Evolutionary conservation across 2,797 vertebrate species (phyloP), one percentile per base, ranked within the genome.

Genomic region (Poecile montanus): DNA sequence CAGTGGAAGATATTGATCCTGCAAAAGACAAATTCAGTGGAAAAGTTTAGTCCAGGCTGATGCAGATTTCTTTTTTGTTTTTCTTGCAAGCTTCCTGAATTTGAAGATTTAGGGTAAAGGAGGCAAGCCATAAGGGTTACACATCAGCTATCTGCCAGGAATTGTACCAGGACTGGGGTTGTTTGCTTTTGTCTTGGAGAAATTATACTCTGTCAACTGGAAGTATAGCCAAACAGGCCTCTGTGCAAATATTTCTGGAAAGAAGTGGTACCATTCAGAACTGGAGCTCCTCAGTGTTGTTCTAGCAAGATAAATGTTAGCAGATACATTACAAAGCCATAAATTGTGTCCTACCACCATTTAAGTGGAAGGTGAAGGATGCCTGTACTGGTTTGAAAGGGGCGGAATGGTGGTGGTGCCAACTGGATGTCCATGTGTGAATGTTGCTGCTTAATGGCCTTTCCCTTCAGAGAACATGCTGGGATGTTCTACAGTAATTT

Each of bases 291-390:
- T 84, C 61, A 51, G 20, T 62, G 40, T 89, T 94, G 29, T 76
- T 94, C 91, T 78, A 78, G n/a, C 34, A 45, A 92, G 80, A 40
- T 34, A 76, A 85, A 70, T 78, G 48, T 88, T 83, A 75, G 83
- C 50, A 88, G 70, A 18, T 65, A 34, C 10, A 26, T 72, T 79
- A 63, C 45, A 83, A 88, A 91, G 62, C 53, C 44, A 38, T 72
- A 70, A 58, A 18, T 16, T 72, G 29, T 62, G 61, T 50, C 38
- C 58, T 54, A 0, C 53, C 36, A 11, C 36, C 36, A 23, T 73
- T 56, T 16, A 76, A 87, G 18, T 58, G 60, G 54, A 70, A 81
- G 27, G 54, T 70, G 77, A 76, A 62, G 32, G 47, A 42, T 65
- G 30, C 4, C 50, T 1, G 0, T 67, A 74, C 45, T 45, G 10